phyloP scores from a whole-genome alignment of 1,140 invertebrate genomes.

The Drosophila kurseongensis region DNA sequence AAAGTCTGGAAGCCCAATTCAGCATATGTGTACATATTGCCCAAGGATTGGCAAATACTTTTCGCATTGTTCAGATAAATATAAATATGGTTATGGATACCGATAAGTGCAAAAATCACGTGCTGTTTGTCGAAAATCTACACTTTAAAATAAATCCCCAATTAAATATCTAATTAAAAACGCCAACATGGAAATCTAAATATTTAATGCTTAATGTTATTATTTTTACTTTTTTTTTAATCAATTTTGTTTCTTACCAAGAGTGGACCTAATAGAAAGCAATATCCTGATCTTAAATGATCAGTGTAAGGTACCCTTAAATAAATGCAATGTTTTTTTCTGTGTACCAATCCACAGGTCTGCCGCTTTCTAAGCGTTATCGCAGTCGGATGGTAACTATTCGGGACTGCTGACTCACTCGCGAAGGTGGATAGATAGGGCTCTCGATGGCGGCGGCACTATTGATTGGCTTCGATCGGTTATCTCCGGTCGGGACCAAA shows the following conservation, averaged over 20 bases:
- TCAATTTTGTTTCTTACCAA: too few species aligned
- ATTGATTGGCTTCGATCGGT: constrained; percentile 32
- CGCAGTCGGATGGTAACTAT: constrained; percentile 1
- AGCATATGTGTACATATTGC: not conserved
- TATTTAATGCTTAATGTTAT: too few species aligned
- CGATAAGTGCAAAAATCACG: constrained; percentile 4
- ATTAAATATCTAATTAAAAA: too few species aligned
- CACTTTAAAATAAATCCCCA: not conserved
- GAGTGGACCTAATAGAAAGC: too few species aligned
- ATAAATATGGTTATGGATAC: too few species aligned
- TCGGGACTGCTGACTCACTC: constrained; percentile 18
- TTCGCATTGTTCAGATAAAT: constrained; percentile 34
- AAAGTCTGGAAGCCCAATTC: not conserved
- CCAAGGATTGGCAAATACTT: constrained; percentile 25
- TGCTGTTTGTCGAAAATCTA: not conserved
- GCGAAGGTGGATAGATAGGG: constrained; percentile 23
- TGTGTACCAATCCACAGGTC: not conserved
- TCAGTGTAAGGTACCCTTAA: too few species aligned
- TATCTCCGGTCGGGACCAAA: constrained; percentile 26
- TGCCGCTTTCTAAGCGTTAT: constrained; percentile 6
- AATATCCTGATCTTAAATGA: too few species aligned
- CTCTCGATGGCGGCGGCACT: constrained; percentile 33
- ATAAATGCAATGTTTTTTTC: not conserved
- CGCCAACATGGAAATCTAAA: too few species aligned
- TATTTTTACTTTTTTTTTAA: too few species aligned